phyloP scores from a whole-genome alignment of 2,888 invertebrate genomes.

The Apomyelois bistriatella region DNA sequence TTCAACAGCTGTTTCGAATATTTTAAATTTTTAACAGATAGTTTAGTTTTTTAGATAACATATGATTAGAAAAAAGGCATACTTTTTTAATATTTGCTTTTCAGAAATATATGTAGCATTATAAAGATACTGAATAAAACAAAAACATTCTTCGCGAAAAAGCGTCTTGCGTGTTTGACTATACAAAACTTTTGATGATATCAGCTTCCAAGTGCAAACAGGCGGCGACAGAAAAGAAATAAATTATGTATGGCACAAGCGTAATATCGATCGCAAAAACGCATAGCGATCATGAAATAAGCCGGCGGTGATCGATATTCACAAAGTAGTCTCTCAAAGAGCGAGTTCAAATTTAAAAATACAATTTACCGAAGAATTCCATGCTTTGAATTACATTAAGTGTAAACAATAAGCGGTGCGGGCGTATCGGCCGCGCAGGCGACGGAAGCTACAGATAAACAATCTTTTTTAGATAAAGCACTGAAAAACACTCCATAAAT shows the following conservation, averaged over 20 bases:
- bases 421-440: slow-evolving; percentile 71
- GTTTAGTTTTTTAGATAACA: background rate
- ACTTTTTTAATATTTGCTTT: no score
- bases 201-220: slow-evolving; percentile 24
- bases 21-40: background rate
- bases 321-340: slow-evolving; percentile 35
- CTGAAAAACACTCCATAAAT: slow-evolving; percentile 73
- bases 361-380: slow-evolving; percentile 75
- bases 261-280: slow-evolving; percentile 68
- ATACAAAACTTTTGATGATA: slow-evolving; percentile 14
- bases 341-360: slow-evolving; percentile 70
- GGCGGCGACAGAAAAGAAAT: slow-evolving; percentile 39
- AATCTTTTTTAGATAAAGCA: slow-evolving; percentile 78
- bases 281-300: slow-evolving; percentile 57
- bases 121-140: no score
- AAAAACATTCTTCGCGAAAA: background rate
- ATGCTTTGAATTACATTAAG: slow-evolving; percentile 79
- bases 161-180: background rate
- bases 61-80: no score
- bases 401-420: slow-evolving; percentile 76
- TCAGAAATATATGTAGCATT: no score
- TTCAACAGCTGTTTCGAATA: no score
- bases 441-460: slow-evolving; percentile 78
- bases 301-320: slow-evolving; percentile 27
- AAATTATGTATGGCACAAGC: slow-evolving; percentile 61